phyloP scores from a whole-genome alignment of 1,140 invertebrate species.

The Apis laboriosa region DNA sequence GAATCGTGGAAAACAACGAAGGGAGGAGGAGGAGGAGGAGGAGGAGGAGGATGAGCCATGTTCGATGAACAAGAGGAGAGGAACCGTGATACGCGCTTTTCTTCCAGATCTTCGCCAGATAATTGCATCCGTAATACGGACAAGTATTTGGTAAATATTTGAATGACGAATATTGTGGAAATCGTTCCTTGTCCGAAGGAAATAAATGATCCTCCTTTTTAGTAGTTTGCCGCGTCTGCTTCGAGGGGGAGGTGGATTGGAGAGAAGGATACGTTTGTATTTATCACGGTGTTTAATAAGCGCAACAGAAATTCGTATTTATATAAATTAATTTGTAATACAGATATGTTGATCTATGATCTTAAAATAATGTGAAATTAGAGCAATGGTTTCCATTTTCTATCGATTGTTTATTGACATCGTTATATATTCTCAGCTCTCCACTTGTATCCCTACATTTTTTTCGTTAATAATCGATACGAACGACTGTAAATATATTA shows the following conservation, averaged over 20 bases:
- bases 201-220: slow-evolving; percentile 50
- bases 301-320: no score
- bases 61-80: neutral
- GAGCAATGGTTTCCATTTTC: no score
- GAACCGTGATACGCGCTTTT: slow-evolving; percentile 45
- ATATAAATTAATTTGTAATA: no score
- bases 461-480: no score
- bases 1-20: slow-evolving; percentile 63
- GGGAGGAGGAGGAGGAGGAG: neutral
- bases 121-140: slow-evolving; percentile 59
- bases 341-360: no score
- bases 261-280: no score
- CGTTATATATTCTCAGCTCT: no score
- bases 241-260: neutral
- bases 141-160: slow-evolving; percentile 58
- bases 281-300: no score
- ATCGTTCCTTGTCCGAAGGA: slow-evolving; percentile 4
- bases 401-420: no score
- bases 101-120: slow-evolving; percentile 43
- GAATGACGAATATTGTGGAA: slow-evolving; percentile 52
- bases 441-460: no score
- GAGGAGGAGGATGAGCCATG: neutral
- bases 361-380: no score
- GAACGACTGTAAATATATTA: no score
- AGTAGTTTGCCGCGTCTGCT: neutral